phyloP scores from a whole-genome alignment of 2,113 vertebrate species.

The Nothocercus nigrocapillus region DNA sequence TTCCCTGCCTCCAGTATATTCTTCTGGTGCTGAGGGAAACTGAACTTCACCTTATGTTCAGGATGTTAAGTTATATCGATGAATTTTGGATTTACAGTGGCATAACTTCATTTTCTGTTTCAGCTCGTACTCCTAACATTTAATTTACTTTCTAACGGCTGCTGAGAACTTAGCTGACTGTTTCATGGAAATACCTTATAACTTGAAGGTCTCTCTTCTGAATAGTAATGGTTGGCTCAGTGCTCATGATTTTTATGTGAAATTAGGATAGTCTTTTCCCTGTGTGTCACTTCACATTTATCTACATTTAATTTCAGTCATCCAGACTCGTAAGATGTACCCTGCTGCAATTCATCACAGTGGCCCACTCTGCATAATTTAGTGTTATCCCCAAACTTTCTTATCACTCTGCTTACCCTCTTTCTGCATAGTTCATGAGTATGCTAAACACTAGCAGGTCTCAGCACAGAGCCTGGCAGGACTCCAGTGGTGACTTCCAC shows the following conservation, averaged over 20 bases:
- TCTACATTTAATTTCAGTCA: conserved; percentile 30
- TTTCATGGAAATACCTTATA: conserved; percentile 1
- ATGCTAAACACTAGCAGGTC: not conserved
- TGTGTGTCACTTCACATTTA: conserved; percentile 17
- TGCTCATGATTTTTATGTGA: conserved; percentile 32
- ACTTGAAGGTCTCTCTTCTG: conserved; percentile 34
- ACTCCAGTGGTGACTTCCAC: not conserved
- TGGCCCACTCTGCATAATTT: not conserved
- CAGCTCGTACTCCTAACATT: not conserved
- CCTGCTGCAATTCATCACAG: not conserved
- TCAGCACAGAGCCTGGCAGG: not conserved
- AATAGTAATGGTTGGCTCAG: conserved; percentile 22
- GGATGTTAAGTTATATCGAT: not conserved
- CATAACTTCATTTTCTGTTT: not conserved
- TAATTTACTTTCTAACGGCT: conserved; percentile 15
- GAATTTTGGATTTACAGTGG: not conserved
- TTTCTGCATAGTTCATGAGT: not conserved
- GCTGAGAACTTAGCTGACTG: not conserved
- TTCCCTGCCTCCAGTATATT: not conserved
- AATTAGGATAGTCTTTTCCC: conserved; percentile 42
- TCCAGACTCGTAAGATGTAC: not conserved
- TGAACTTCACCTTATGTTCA: not conserved
- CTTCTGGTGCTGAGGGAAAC: not conserved
- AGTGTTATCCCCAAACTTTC: not conserved
- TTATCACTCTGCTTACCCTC: not conserved